Percentiles rank a stretch among this genome's conserved stretches.
phyloP scores from a whole-genome alignment of 92 coral and sea anemone genomes.

The Anthopleura xanthogrammica region DNA sequence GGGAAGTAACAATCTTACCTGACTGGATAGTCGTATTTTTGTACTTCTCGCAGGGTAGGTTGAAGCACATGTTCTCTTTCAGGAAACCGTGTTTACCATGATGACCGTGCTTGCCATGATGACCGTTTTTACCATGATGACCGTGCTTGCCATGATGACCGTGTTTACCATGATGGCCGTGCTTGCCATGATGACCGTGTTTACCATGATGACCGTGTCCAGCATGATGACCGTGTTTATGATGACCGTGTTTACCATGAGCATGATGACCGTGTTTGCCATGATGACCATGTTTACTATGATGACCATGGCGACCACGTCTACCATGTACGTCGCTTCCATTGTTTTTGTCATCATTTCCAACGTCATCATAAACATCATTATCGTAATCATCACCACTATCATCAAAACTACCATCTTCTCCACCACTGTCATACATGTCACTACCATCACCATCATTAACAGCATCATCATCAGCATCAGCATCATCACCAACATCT shows the following conservation, averaged over 20 bases:
- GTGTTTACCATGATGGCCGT: not conserved
- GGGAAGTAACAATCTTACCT: not conserved
- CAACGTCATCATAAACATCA: too few relatives aligned
- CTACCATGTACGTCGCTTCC: not conserved
- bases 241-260: too few relatives aligned
- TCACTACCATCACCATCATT: not conserved
- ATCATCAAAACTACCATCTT: not conserved
- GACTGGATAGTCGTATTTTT: not conserved
- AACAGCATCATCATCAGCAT: not conserved
- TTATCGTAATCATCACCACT: not conserved
- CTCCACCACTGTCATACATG: not conserved
- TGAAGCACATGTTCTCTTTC: not conserved
- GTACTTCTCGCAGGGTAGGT: slow-evolving; percentile 17
- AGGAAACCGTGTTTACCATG: not conserved
- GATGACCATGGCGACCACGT: not conserved
- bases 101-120: not conserved
- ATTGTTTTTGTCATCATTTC: too few relatives aligned
- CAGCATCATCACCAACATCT: not conserved
- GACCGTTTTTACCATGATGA: not conserved
- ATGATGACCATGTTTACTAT: too few relatives aligned
- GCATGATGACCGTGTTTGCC: not conserved
- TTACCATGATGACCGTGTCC: not conserved
- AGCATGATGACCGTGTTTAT: too few relatives aligned
- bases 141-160: not conserved
- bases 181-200: not conserved